A percentile compares a stretch with the other conserved stretches of the same genome.
These are phyloP conservation scores for Upupa epops DNA, from an alignment of 2,113 vertebrate genomes.

Conservation along the genomic window DNA sequence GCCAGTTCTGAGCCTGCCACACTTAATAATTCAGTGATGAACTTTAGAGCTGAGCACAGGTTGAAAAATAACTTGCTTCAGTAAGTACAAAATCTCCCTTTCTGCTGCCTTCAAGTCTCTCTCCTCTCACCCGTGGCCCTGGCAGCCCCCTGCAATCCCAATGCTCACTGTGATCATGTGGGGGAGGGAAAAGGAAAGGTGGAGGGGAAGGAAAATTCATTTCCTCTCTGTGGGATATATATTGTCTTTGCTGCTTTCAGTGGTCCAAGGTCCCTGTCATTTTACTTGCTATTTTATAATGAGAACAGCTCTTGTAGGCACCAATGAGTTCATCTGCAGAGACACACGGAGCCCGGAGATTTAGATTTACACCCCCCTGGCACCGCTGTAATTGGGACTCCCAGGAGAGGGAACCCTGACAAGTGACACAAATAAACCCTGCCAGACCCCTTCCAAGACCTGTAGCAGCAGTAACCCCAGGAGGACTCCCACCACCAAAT, in stretches of 20 bases:
- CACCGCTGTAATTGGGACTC: constrained; percentile 4
- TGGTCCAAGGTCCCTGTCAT: neutral
- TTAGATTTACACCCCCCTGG: constrained; percentile 6
- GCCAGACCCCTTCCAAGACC: neutral
- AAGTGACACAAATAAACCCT: constrained; percentile 47
- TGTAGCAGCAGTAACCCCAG: neutral
- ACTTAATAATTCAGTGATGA: constrained; percentile 68
- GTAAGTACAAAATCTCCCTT: constrained; percentile 55
- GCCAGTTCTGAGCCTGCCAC: constrained; percentile 22
- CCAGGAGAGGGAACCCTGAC: neutral
- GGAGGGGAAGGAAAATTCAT: neutral
- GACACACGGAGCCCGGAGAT: neutral
- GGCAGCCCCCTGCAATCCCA: constrained; percentile 35
- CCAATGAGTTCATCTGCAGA: constrained; percentile 21
- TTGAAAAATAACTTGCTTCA: constrained; percentile 63
- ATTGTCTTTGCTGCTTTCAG: constrained; percentile 54
- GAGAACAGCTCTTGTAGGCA: constrained; percentile 22
- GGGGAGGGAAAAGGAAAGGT: neutral
- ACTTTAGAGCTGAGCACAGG: constrained; percentile 27
- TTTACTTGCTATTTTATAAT: constrained; percentile 33
- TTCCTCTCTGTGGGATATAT: constrained; percentile 42
- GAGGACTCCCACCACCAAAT: constrained; percentile 24
- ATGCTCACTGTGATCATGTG: neutral
- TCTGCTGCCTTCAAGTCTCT: constrained; percentile 7
- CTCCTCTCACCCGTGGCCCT: neutral